Percentiles rank a stretch among this genome's conserved stretches.
Evolutionary conservation across 2,797 vertebrate genomes (phyloP).

Genomic region (Karalla daura): DNA sequence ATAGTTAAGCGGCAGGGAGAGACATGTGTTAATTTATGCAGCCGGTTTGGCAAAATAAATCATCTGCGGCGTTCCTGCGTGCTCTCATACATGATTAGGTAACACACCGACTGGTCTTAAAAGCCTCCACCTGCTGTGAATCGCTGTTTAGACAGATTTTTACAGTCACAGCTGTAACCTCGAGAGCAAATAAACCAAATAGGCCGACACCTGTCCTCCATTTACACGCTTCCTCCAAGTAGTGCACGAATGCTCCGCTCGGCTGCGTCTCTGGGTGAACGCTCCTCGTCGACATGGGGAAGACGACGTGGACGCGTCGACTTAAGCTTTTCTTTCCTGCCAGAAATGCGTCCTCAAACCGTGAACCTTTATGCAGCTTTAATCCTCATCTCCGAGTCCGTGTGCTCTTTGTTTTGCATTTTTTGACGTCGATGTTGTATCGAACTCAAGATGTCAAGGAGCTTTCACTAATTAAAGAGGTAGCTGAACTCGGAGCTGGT

Average conservation of each 20-base stretch:
- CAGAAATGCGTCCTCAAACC: too few species aligned
- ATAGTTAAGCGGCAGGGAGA: not conserved
- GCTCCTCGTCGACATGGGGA: too few species aligned
- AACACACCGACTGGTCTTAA: conserved; percentile 38
- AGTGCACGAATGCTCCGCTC: not conserved
- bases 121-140: conserved; percentile 60
- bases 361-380: too few species aligned
- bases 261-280: too few species aligned
- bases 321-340: too few species aligned
- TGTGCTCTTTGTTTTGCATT: too few species aligned
- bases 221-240: conserved; percentile 22
- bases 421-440: too few species aligned
- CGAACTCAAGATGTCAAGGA: too few species aligned
- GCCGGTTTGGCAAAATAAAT: conserved; percentile 26
- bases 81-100: conserved; percentile 6
- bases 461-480: too few species aligned
- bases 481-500: too few species aligned
- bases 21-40: conserved; percentile 27
- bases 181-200: conserved; percentile 2
- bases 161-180: conserved; percentile 29
- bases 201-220: conserved; percentile 7
- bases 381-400: too few species aligned
- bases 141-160: conserved; percentile 35
- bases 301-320: too few species aligned
- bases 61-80: conserved; percentile 14